Percentiles rank a stretch among this genome's conserved stretches.
Conservation (phyloP, 2,888 invertebrate species). For the Thymelicus sylvestris region DNA sequence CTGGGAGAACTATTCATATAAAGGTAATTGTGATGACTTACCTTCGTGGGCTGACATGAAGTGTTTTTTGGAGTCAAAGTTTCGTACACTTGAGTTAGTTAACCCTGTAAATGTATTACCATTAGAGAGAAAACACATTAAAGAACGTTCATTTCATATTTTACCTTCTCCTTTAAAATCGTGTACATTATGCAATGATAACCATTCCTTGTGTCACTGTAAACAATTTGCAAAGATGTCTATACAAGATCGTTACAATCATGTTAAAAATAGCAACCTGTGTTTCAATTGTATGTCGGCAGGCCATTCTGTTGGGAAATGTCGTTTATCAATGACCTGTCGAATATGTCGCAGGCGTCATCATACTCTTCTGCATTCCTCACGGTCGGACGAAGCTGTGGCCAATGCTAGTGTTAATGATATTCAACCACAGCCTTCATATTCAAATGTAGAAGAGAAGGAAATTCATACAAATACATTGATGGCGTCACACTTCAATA, state of each 20-base stretch:
- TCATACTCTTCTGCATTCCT: constrained; percentile 34
- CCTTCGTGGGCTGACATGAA: constrained; percentile 24
- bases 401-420: constrained; percentile 13
- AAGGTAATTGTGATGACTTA: constrained; percentile 30
- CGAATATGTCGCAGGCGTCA: constrained; percentile 35
- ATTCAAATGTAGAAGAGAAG: constrained; percentile 23
- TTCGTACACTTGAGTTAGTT: constrained; percentile 38
- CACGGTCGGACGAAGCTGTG: background rate
- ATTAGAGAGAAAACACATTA: background rate
- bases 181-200: constrained; percentile 19
- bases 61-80: constrained; percentile 38
- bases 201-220: constrained; percentile 27
- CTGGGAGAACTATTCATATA: constrained; percentile 36
- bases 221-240: constrained; percentile 31
- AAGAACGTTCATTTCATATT: constrained; percentile 15
- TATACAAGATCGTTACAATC: background rate
- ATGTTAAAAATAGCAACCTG: constrained; percentile 31
- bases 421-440: constrained; percentile 23
- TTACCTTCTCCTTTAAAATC: background rate
- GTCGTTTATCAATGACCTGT: constrained; percentile 26
- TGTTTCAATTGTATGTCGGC: constrained; percentile 34
- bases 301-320: constrained; percentile 28
- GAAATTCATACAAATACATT: constrained; percentile 18
- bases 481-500: constrained; percentile 17
- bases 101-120: constrained; percentile 5